Percentiles rank a stretch among this genome's conserved stretches.
Evolutionary conservation across 2,113 vertebrate genomes (phyloP).

Genomic region (Tympanuchus pallidicinctus): DNA sequence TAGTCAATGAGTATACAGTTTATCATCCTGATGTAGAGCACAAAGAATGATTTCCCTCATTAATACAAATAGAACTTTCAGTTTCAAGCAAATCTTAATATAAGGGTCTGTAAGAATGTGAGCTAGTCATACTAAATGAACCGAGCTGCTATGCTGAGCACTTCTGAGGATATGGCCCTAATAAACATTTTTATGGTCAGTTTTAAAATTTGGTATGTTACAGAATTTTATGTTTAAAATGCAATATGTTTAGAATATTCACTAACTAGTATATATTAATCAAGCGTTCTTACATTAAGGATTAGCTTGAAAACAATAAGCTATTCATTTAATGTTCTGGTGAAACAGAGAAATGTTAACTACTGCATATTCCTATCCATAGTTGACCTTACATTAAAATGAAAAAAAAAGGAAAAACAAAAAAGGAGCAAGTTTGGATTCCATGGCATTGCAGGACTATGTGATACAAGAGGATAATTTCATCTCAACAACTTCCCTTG

Average conservation of each 20-base stretch:
- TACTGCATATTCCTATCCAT: neutral
- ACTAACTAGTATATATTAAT: neutral
- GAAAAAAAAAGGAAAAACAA: neutral
- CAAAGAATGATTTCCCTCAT: conserved; percentile 25
- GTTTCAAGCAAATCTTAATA: neutral
- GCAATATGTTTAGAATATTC: neutral
- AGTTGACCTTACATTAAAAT: neutral
- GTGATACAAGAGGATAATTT: neutral
- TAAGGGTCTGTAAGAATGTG: neutral
- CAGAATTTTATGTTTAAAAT: neutral
- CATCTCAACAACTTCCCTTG: neutral
- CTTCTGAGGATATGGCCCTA: neutral
- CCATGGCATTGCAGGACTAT: neutral
- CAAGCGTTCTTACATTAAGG: neutral
- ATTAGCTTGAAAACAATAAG: neutral
- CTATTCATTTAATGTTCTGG: neutral
- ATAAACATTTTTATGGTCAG: neutral
- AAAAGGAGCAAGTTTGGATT: neutral
- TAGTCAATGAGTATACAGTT: neutral
- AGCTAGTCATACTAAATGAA: neutral
- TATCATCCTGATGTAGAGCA: neutral
- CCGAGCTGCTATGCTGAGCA: neutral
- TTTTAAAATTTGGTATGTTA: neutral
- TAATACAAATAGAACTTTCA: conserved; percentile 37
- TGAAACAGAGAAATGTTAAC: neutral